Evolutionary conservation across 2,113 vertebrate genomes (phyloP), one percentile per base, ranked within the genome.

Genomic region (Stigmatopora argus): DNA sequence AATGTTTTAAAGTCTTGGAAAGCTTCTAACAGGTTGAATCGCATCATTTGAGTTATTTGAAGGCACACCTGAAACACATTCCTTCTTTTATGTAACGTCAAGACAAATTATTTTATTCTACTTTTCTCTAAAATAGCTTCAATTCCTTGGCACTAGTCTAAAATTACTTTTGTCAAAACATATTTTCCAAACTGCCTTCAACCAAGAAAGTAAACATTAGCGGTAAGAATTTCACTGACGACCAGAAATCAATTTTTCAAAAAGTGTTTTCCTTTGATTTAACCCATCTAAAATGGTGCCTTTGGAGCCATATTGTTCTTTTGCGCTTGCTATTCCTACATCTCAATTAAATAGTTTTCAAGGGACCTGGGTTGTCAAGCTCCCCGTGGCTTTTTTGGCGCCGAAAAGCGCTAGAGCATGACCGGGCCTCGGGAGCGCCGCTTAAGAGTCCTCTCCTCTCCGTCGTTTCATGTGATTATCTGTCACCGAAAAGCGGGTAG

Each of bases 271-370:
- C 9, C 38, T 10, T 41, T 41, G 38, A 31, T 31, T 23, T 56
- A 56, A 56, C 26, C 6, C 5, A 5, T 56, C 38, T 41, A 21
- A 56, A 12, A 56, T 19, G 7, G 51, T 56, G 23, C 13, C 6
- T 13, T 31, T 17, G 14, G 87, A 90, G 85, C 79, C 90, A 87
- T 90, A 90, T 90, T 88, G 64, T 87, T 84, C 87, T 90, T 94
- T 95, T 86, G 3, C 34, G 95, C 93, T 79, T 93, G 92, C 89
- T 80, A 72, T 89, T 96, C 96, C 91, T 91, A 92, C 69, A 80
- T 79, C 67, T 69, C 51, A 73, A 87, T 81, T 84, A 87, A 89
- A 83, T 70, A 72, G 77, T 83, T 87, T 86, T 75, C 62, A 85
- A 80, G 59, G 7, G 26, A 0, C 53, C 1, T 56, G 26, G 21